Conservation (phyloP, 2,888 invertebrate species). For the Drosophila maculinotata region DNA sequence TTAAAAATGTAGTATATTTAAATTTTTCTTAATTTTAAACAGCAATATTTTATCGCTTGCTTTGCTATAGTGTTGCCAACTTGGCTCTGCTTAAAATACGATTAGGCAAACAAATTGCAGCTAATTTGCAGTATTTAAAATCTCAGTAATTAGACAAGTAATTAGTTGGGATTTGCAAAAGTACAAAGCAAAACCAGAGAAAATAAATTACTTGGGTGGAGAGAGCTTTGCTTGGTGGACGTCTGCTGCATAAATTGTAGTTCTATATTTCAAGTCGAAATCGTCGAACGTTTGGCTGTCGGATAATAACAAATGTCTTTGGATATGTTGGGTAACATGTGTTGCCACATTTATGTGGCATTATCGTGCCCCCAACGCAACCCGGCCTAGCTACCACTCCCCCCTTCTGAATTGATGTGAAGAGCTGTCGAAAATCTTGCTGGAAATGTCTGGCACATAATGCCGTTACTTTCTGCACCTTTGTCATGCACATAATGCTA, state of each 20-base stretch:
- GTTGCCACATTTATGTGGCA: slow-evolving; percentile 65
- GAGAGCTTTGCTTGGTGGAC: neutral
- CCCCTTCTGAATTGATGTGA: slow-evolving; percentile 7
- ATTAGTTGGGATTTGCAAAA: slow-evolving; percentile 72
- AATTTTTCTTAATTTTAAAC: neutral
- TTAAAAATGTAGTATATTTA: no score
- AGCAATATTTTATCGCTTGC: slow-evolving; percentile 1
- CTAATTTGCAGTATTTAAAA: slow-evolving; percentile 65
- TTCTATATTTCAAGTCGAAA: slow-evolving; percentile 8
- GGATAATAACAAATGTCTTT: slow-evolving; percentile 19
- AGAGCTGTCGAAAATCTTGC: slow-evolving; percentile 30
- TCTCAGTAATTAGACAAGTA: slow-evolving; percentile 79
- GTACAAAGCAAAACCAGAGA: slow-evolving; percentile 33
- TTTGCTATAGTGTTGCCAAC: no score
- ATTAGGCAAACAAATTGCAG: slow-evolving; percentile 77
- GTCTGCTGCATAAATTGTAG: neutral
- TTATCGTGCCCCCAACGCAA: slow-evolving; percentile 33
- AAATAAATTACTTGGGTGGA: slow-evolving; percentile 51
- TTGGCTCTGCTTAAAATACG: slow-evolving; percentile 56
- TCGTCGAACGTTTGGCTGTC: slow-evolving; percentile 6
- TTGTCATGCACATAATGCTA: slow-evolving; percentile 75
- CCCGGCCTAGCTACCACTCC: neutral
- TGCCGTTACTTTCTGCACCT: slow-evolving; percentile 73
- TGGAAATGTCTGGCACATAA: slow-evolving; percentile 52
- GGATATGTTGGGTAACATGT: slow-evolving; percentile 58